A percentile compares a stretch with the other conserved stretches of the same genome.
These are phyloP conservation scores for Andrena hattorfiana DNA, from an alignment of 2,888 invertebrate genomes.

Conservation along the genomic window DNA sequence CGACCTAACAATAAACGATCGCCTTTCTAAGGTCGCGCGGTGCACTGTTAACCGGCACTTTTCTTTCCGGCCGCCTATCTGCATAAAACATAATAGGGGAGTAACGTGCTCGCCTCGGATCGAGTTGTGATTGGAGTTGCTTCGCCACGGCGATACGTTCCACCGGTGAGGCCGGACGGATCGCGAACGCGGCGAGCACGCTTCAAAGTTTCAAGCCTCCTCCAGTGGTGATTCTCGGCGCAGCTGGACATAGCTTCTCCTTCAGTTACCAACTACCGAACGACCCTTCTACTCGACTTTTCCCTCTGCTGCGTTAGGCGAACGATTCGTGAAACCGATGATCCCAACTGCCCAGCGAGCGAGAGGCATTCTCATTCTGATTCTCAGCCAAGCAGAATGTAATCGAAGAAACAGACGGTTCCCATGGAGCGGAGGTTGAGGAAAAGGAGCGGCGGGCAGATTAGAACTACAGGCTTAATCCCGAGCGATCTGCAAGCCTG, in stretches of 20 bases:
- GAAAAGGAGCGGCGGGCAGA: constrained; percentile 41
- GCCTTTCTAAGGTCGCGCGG: constrained; percentile 64
- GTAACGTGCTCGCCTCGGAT: constrained; percentile 58
- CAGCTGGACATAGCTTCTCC: constrained; percentile 8
- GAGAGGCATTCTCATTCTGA: not conserved
- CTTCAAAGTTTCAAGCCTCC: constrained; percentile 23
- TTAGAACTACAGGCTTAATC: constrained; percentile 68
- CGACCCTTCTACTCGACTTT: not conserved
- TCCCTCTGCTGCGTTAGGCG: constrained; percentile 1
- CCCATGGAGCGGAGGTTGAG: constrained; percentile 35
- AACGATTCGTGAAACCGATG: constrained; percentile 10
- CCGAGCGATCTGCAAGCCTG: constrained; percentile 63
- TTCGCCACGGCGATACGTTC: constrained; percentile 6
- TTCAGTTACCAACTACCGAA: constrained; percentile 26
- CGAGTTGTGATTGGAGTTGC: constrained; percentile 50
- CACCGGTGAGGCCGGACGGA: constrained; percentile 2
- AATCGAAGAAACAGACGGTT: constrained; percentile 44
- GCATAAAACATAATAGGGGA: constrained; percentile 70
- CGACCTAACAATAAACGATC: constrained; percentile 60
- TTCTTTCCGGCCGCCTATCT: constrained; percentile 49
- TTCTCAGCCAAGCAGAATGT: not conserved
- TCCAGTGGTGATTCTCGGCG: constrained; percentile 27
- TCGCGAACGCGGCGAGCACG: constrained; percentile 33
- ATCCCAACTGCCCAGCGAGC: too few species aligned
- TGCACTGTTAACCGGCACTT: constrained; percentile 50